Base-by-base conservation (phyloP, 2,888 invertebrate species). In the Trilocha varians region DNA sequence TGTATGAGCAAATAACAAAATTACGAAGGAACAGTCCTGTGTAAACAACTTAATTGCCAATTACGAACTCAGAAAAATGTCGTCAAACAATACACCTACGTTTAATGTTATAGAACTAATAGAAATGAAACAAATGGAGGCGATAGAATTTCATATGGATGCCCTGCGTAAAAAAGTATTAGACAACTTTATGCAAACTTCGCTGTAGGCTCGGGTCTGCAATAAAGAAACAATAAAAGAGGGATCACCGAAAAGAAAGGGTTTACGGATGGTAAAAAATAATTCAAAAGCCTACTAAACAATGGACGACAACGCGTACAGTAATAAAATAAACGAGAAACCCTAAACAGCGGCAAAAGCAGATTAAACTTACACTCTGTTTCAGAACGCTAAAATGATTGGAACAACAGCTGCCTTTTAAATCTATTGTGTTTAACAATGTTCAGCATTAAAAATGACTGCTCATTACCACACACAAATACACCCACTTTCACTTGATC, bases 211-310 rank as follows among this genome's bases (percentile, higher is more conserved):
- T 59, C 70, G 65, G 63, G 65, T 60, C 62, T 54, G 60, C 59
- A 70, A 76, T 70, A 75, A 72, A 75, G 65, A 64, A 70, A 70
- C 68, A 73, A 74, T 74, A 72, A 72, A 67, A 59, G 62, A 61
- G 57, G 59, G 72, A 70, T 74, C 68, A 69, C 65, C 76, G 73
- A 69, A 58, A 64, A 61, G 64, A 67, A 72, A 78, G 73, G 69
- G 75, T 73, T 68, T 62, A 61, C 55, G 57, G 57, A 49, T 54
- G 55, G 53, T 63, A 60, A 60, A 74, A 68, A 72, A 70, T 65
- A 63, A 61, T 71, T 67, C 58, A 64, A 60, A 66, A 63, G 59
- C 52, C 57, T 62, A 67, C 61, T 65, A 72, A 65, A 79, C 78
- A 78, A 78, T 70, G 62, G 64, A 51, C 50, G 58, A 58, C 63